These are phyloP conservation scores for Drosophila fuyamai DNA, from an alignment of 1,140 invertebrate species.

Conservation along the genomic window DNA sequence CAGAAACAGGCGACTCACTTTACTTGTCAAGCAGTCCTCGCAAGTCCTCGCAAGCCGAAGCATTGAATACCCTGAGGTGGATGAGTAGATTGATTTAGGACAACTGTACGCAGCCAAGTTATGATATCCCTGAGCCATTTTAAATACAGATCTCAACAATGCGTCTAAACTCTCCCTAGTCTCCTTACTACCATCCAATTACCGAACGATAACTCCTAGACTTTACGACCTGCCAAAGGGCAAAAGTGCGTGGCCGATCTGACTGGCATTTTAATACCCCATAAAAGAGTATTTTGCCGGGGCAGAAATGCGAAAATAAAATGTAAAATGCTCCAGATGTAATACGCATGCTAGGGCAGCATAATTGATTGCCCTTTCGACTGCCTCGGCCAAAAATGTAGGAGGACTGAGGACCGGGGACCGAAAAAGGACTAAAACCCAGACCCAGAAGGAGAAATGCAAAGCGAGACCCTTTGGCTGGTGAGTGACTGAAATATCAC, in stretches of 20 bases:
- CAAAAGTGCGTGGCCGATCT: constrained; percentile 20
- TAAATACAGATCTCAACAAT: too few relatives aligned
- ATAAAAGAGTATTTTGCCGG: constrained; percentile 21
- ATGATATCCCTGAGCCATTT: too few relatives aligned
- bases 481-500: constrained; percentile 53
- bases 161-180: too few relatives aligned
- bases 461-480: constrained; percentile 50
- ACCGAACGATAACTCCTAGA: not conserved
- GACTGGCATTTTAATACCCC: constrained; percentile 12
- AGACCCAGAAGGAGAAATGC: constrained; percentile 33
- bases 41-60: not conserved
- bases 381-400: not conserved
- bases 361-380: constrained; percentile 70
- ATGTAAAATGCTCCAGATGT: constrained; percentile 63
- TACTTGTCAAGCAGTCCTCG: constrained; percentile 1
- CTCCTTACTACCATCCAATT: not conserved
- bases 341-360: constrained; percentile 57
- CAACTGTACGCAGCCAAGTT: too few relatives aligned
- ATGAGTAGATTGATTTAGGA: too few relatives aligned
- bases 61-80: not conserved
- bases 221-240: constrained; percentile 14
- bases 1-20: constrained; percentile 31
- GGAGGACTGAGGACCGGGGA: not conserved
- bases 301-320: constrained; percentile 42
- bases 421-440: not conserved